phyloP scores from a whole-genome alignment of 1,140 invertebrate genomes.

The Oscheius sp. region DNA sequence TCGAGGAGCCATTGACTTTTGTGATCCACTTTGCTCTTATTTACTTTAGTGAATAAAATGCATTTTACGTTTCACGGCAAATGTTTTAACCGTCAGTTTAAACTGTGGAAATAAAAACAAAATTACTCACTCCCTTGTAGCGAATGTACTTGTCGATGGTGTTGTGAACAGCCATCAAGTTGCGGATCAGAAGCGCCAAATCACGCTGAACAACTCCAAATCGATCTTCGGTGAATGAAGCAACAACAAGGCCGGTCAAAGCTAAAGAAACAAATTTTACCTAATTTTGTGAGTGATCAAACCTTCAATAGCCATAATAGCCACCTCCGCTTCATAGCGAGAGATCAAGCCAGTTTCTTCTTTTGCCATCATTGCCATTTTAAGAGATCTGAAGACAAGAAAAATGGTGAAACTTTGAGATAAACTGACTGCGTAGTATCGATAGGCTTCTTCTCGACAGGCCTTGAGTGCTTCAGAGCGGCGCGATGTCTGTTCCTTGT shows the following conservation, averaged over 20 bases:
- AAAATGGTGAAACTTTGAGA: not conserved
- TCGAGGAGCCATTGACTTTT: not conserved
- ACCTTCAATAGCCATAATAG: conserved; percentile 11
- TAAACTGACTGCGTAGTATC: not conserved
- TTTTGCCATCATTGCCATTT: not conserved
- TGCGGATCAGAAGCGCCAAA: conserved; percentile 70
- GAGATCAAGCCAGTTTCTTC: conserved; percentile 15
- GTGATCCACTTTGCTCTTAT: not conserved
- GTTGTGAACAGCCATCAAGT: conserved; percentile 70
- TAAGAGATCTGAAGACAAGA: no score
- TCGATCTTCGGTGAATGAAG: conserved; percentile 68
- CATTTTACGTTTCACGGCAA: no score
- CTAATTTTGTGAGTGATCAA: not conserved
- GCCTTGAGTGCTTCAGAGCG: not conserved
- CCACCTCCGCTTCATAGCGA: conserved; percentile 16
- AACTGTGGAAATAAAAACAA: not conserved
- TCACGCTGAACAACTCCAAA: conserved; percentile 78
- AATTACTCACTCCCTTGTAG: conserved; percentile 23
- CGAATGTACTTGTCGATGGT: conserved; percentile 46
- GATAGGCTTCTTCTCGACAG: not conserved
- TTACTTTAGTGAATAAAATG: not conserved
- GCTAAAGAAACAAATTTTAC: conserved; percentile 1
- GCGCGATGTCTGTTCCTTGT: not conserved
- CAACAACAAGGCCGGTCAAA: conserved; percentile 21
- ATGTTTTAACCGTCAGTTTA: not conserved